Evolutionary conservation across 1,140 invertebrate genomes (phyloP).

Genomic region (Apis cerana): DNA sequence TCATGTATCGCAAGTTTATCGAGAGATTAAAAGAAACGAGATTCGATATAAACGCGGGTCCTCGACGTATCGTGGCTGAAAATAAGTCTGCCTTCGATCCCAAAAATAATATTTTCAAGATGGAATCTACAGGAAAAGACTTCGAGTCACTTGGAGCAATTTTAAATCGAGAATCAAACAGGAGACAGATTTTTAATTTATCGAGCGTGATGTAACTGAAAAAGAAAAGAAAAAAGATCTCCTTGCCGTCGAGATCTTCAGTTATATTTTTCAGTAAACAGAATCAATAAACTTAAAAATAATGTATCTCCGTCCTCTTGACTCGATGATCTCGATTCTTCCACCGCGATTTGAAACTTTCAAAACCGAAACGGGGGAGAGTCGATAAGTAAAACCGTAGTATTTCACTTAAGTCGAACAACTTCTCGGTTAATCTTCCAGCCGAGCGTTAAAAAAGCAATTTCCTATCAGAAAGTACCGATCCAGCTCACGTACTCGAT

Average conservation of each 20-base stretch:
- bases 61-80: constrained; percentile 31
- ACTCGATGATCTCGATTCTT: neutral
- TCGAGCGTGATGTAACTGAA: too few species aligned
- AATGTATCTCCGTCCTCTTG: too few species aligned
- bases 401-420: neutral
- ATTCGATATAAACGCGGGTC: constrained; percentile 47
- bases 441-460: neutral
- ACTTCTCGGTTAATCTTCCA: neutral
- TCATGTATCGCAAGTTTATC: constrained; percentile 39
- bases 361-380: neutral
- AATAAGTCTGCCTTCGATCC: constrained; percentile 59
- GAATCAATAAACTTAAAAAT: too few species aligned
- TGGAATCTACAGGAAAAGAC: neutral
- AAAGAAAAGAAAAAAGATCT: too few species aligned
- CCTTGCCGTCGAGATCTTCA: too few species aligned
- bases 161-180: too few species aligned
- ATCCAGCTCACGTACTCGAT: neutral
- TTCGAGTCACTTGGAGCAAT: neutral
- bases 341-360: neutral
- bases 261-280: too few species aligned
- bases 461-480: neutral
- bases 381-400: neutral
- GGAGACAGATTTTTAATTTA: too few species aligned
- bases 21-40: constrained; percentile 52
- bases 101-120: constrained; percentile 44